phyloP scores from a whole-genome alignment of 2,888 invertebrate genomes.

The Lissocephala sabroskyi region DNA sequence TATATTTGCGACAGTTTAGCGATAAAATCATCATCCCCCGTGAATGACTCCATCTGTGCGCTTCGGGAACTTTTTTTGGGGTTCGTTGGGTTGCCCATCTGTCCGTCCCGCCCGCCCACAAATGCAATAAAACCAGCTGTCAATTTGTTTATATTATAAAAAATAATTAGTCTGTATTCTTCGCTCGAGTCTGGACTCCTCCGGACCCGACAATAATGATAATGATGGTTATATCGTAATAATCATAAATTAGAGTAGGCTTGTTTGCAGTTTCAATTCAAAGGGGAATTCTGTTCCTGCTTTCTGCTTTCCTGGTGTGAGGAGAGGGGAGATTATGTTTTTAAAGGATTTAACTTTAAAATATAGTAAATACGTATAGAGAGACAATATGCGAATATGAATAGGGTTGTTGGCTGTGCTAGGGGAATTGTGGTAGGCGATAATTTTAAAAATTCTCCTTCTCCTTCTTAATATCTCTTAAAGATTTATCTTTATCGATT shows the following conservation, averaged over 20 bases:
- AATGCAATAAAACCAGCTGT: slow-evolving; percentile 57
- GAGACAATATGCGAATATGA: slow-evolving; percentile 57
- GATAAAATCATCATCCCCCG: slow-evolving; percentile 54
- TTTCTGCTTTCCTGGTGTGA: background rate
- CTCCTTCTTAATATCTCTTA: slow-evolving; percentile 45
- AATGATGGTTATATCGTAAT: slow-evolving; percentile 32
- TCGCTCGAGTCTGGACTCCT: slow-evolving; percentile 61
- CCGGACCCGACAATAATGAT: slow-evolving; percentile 44
- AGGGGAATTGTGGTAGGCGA: slow-evolving; percentile 22
- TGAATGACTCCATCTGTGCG: slow-evolving; percentile 56
- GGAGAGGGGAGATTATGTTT: slow-evolving; percentile 30
- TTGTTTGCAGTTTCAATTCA: slow-evolving; percentile 20
- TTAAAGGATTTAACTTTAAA: slow-evolving; percentile 35
- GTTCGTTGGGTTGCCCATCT: background rate
- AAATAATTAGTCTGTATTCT: slow-evolving; percentile 60
- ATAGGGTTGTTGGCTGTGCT: slow-evolving; percentile 35
- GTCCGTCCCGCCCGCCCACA: slow-evolving; percentile 5
- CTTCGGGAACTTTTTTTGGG: too few relatives aligned
- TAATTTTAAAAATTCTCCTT: slow-evolving; percentile 16
- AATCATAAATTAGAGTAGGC: slow-evolving; percentile 25
- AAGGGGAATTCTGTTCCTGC: too few relatives aligned
- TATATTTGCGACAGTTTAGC: too few relatives aligned
- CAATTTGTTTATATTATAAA: slow-evolving; percentile 60
- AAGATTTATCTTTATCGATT: slow-evolving; percentile 26
- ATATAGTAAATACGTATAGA: slow-evolving; percentile 37